These are phyloP conservation scores for Abscondita cerata DNA, from an alignment of 2,888 invertebrate species.

Conservation along the genomic window DNA sequence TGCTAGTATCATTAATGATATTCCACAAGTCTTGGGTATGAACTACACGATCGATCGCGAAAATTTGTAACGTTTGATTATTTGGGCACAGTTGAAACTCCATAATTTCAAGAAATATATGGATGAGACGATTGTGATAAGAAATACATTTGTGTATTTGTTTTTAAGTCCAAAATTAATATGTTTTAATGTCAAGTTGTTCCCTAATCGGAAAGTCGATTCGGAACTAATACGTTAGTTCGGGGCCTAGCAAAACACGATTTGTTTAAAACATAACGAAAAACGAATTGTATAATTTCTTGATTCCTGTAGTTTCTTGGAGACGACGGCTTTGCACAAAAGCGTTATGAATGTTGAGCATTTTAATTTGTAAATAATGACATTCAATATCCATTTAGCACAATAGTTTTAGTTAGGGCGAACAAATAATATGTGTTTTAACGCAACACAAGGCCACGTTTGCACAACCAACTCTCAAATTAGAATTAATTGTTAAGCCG, in stretches of 20 bases:
- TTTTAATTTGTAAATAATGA: conserved; percentile 59
- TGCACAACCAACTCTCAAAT: conserved; percentile 21
- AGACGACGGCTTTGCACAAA: conserved; percentile 83
- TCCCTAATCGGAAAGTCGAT: conserved; percentile 19
- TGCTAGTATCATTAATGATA: conserved; percentile 48
- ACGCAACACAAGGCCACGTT: conserved; percentile 27
- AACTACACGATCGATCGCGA: conserved; percentile 47
- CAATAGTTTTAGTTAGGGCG: conserved; percentile 40
- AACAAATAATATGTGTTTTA: conserved; percentile 26
- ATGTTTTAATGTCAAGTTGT: conserved; percentile 52
- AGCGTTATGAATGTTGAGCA: conserved; percentile 76
- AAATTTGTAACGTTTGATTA: conserved; percentile 48
- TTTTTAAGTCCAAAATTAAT: conserved; percentile 46
- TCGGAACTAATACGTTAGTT: conserved; percentile 32
- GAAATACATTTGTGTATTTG: conserved; percentile 15
- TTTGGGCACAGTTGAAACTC: conserved; percentile 56
- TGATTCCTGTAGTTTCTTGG: conserved; percentile 83
- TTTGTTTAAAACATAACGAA: conserved; percentile 81
- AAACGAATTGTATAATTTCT: conserved; percentile 87
- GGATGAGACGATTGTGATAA: conserved; percentile 9
- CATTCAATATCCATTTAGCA: conserved; percentile 60
- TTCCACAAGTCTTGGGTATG: conserved; percentile 53
- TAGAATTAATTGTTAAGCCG: conserved; percentile 17
- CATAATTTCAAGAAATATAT: conserved; percentile 50
- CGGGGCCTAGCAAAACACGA: conserved; percentile 34